Base-by-base conservation (phyloP, 1,140 invertebrate species). In the Zophobas atratus region DNA sequence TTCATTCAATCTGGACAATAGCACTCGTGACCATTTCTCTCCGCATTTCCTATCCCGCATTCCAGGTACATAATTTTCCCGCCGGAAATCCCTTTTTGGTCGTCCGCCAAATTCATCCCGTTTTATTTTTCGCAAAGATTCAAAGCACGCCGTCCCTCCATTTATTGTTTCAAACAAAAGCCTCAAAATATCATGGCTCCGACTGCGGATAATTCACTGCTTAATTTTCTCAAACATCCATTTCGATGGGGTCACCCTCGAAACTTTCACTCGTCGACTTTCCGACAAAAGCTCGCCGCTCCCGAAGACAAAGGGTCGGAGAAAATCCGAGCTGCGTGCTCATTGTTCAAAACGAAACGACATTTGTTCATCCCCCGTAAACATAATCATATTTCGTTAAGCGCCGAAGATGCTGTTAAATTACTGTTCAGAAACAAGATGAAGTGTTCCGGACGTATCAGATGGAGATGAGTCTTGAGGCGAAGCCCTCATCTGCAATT, bases 321-420 rank as follows among this genome's bases (percentile, higher is more conserved):
- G 60, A 67, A 67, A 67, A 67, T 67, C 60, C 56, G 6, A 43
- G 39, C 41, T 46, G 5, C 60, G 60, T 43, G 39, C 8, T 36
- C 39, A 67, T 67, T 67, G 60, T 67, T 67, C 60, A 67, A 67
- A 67, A 67, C 39, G 60, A 67, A 67, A 72, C 51, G 51, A 72
- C 70, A 72, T 72, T 72, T 72, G 70, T 72, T 72, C 70, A 36
- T 4, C 39, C 46, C 36, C 4, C 8, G 38, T 6, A 72, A 72
- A 72, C 70, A 72, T 72, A 72, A 72, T 72, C 70, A 72, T 72
- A 72, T 72, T 72, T 72, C 33, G 70, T 72, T 32, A 71, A 70
- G 6, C 33, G 20, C 38, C 34, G 33, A 63, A 70, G 43, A 49
- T 51, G 49, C 43, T 71, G 41, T 71, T 71, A 60, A 60, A 60